These are phyloP conservation scores for Lasioglossum albipes DNA, from an alignment of 1,140 invertebrate genomes.

Conservation along the genomic window DNA sequence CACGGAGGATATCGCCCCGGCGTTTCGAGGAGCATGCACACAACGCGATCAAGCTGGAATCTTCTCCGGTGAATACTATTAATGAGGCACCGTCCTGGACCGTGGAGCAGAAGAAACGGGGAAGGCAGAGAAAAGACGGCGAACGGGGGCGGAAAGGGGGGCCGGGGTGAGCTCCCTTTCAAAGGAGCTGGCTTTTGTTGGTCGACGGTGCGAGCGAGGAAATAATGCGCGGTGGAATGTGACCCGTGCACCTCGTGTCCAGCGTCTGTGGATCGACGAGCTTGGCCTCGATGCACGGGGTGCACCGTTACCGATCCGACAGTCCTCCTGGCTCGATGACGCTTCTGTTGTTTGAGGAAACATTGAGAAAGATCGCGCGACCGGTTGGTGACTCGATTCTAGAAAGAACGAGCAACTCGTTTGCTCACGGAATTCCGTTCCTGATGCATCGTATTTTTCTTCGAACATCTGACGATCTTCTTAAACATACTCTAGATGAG, in stretches of 20 bases:
- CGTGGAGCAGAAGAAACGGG: conserved; percentile 52
- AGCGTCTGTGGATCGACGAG: conserved; percentile 69
- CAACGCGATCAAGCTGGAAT: conserved; percentile 72
- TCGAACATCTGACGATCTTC: too few species aligned
- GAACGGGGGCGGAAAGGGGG: conserved; percentile 45
- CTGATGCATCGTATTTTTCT: too few species aligned
- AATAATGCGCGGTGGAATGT: conserved; percentile 79
- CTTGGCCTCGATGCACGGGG: conserved; percentile 49
- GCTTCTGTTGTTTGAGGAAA: neutral
- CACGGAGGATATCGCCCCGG: conserved; percentile 38
- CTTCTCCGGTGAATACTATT: conserved; percentile 77
- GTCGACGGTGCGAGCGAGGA: conserved; percentile 70
- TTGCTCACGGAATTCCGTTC: too few species aligned
- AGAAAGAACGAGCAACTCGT: too few species aligned
- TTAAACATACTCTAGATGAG: too few species aligned
- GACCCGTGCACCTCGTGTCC: conserved; percentile 75
- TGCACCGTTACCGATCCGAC: conserved; percentile 24
- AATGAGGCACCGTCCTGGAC: conserved; percentile 71
- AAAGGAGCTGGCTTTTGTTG: conserved; percentile 75
- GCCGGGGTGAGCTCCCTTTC: conserved; percentile 68
- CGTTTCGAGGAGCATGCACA: conserved; percentile 35
- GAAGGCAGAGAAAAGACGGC: conserved; percentile 56
- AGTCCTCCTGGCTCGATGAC: neutral
- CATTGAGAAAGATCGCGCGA: neutral
- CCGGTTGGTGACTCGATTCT: too few species aligned